A percentile compares a stretch with the other conserved stretches of the same genome.
These are phyloP conservation scores for Gobionotothen gibberifrons DNA, from an alignment of 2,797 vertebrate species.

Conservation along the genomic window DNA sequence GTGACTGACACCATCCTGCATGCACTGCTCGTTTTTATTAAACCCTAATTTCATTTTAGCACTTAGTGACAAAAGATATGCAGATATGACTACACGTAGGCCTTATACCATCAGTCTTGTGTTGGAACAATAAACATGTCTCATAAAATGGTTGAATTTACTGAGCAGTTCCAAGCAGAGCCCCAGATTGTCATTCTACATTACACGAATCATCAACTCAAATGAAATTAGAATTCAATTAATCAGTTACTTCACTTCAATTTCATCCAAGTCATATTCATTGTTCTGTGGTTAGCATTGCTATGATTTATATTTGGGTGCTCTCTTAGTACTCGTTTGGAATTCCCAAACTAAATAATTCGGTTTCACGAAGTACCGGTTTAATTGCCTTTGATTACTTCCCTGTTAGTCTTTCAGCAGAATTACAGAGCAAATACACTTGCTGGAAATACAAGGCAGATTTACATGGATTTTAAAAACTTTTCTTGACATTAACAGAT, in stretches of 20 bases:
- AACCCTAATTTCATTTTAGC: background rate
- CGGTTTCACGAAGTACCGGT: background rate
- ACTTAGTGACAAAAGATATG: too few species aligned
- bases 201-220: background rate
- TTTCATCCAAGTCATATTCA: conserved; percentile 1
- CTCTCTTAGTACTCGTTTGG: background rate
- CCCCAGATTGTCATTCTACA: background rate
- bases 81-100: too few species aligned
- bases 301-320: background rate
- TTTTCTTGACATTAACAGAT: too few species aligned
- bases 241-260: background rate
- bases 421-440: too few species aligned
- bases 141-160: too few species aligned
- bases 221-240: too few species aligned
- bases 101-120: too few species aligned
- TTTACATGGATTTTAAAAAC: too few species aligned
- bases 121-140: too few species aligned
- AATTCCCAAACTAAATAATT: background rate
- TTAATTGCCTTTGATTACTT: background rate
- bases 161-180: too few species aligned
- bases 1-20: background rate
- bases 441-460: too few species aligned
- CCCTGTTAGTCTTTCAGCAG: too few species aligned
- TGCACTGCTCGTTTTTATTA: background rate
- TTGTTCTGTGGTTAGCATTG: background rate